phyloP scores from a whole-genome alignment of 2,888 invertebrate genomes.

The Vesta saturnalis region DNA sequence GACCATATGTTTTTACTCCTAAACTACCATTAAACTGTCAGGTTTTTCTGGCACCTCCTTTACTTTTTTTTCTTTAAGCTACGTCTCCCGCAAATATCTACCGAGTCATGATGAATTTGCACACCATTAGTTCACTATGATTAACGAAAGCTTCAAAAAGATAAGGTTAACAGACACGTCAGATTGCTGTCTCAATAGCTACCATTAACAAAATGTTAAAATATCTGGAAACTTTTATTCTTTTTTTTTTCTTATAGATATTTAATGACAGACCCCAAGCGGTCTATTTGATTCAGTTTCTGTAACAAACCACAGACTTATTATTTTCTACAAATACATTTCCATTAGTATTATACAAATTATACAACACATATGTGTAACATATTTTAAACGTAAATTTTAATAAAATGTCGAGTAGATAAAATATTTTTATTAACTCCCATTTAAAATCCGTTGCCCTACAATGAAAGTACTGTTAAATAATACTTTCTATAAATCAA shows the following conservation, averaged over 20 bases:
- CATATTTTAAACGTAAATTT: too few species aligned
- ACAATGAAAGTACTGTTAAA: too few species aligned
- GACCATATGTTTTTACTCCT: constrained; percentile 46
- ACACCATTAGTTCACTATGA: constrained; percentile 42
- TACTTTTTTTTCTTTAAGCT: constrained; percentile 34
- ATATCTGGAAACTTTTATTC: constrained; percentile 6
- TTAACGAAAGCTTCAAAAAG: constrained; percentile 23
- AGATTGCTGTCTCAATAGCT: constrained; percentile 16
- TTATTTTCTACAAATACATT: too few species aligned
- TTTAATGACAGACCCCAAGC: too few species aligned
- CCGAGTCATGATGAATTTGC: constrained; percentile 50
- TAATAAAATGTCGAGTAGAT: too few species aligned
- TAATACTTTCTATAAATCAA: too few species aligned
- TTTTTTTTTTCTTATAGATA: too few species aligned
- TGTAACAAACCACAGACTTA: too few species aligned
- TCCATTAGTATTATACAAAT: too few species aligned
- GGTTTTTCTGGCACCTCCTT: constrained; percentile 45
- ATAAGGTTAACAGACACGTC: constrained; percentile 16
- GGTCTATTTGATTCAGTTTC: constrained; percentile 1
- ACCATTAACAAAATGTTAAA: constrained; percentile 17
- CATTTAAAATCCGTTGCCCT: too few species aligned
- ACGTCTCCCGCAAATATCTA: constrained; percentile 43
- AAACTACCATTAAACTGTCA: constrained; percentile 50
- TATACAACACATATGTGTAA: too few species aligned
- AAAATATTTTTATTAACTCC: too few species aligned